Base-by-base conservation (phyloP, 2,888 invertebrate species). In the Tenthredo notha region DNA sequence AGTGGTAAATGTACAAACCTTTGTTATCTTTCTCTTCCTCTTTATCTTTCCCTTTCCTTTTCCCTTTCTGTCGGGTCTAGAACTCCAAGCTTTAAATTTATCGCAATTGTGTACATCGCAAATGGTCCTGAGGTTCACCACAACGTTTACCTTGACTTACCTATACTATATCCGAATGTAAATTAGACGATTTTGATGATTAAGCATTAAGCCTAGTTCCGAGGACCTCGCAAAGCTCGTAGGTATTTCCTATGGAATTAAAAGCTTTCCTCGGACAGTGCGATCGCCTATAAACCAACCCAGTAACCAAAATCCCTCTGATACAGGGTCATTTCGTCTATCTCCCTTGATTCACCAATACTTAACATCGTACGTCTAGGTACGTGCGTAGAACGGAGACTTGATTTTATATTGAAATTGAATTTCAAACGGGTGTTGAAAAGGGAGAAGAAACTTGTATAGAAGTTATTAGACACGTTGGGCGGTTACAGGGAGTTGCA, bases 181-280 rank as follows among this genome's bases (percentile, higher is more conserved):
- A 77, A 77, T 77, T 54, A n/a, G 2, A 7, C 50, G 77, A 77
- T 77, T 77, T 77, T n/a, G 54, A 54, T 77, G 54, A 77, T 50
- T 54, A 54, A 33, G 25, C 77, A 77, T 50, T 29, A 10, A 29
- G 29, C 54, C 54, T 10, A 25, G 33, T 33, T 67, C 6, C 1
- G 15, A 40, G 29, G 4, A 77, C 21, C 40, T 54, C n/a, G 1
- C 18, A 33, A 21, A 25, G 77, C 67, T 18, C 54, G 3, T 4
- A n/a, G 54, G 6, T 29, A 77, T 77, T 77, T 77, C 33, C 77
- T 50, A 54, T 1, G 77, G 77, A 29, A 33, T 77, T 77, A 77
- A 77, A 77, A 77, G 77, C 77, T 77, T 29, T 77, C 12, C 77
- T 54, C 77, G 54, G 72, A n/a, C 77, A 77, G 77, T 9, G 7